These are phyloP conservation scores for Orthosia gothica DNA, from an alignment of 2,888 invertebrate genomes.

Conservation along the genomic window DNA sequence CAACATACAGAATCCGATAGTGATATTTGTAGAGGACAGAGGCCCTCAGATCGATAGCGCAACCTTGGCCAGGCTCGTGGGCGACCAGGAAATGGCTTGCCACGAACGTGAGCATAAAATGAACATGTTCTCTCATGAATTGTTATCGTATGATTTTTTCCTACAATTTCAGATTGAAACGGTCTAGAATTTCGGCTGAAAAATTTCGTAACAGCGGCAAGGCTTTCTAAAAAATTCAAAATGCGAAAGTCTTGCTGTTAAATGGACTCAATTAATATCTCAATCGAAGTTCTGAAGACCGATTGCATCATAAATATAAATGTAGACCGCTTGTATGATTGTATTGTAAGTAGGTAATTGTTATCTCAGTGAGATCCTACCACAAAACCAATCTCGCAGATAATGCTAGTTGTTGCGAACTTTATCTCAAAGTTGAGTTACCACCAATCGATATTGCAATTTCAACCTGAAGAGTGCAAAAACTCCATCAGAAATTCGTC, in stretches of 20 bases:
- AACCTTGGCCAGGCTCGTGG: conserved; percentile 80
- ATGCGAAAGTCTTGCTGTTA: neutral
- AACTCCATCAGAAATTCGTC: conserved; percentile 18
- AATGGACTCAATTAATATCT: neutral
- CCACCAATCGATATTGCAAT: conserved; percentile 1
- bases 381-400: neutral
- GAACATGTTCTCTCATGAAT: conserved; percentile 44
- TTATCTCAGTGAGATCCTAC: neutral
- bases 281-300: neutral
- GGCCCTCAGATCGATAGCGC: conserved; percentile 81
- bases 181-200: conserved; percentile 8
- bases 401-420: neutral
- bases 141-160: conserved; percentile 34
- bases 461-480: conserved; percentile 8
- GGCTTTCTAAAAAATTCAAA: conserved; percentile 7
- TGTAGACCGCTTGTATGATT: conserved; percentile 2
- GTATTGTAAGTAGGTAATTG: neutral
- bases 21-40: conserved; percentile 56
- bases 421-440: conserved; percentile 1
- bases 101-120: conserved; percentile 59
- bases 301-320: conserved; percentile 13
- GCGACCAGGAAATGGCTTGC: conserved; percentile 74
- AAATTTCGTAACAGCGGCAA: neutral
- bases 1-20: neutral
- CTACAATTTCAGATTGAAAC: conserved; percentile 22